phyloP scores from a whole-genome alignment of 2,888 invertebrate genomes.

The Microplitis deprimator region DNA sequence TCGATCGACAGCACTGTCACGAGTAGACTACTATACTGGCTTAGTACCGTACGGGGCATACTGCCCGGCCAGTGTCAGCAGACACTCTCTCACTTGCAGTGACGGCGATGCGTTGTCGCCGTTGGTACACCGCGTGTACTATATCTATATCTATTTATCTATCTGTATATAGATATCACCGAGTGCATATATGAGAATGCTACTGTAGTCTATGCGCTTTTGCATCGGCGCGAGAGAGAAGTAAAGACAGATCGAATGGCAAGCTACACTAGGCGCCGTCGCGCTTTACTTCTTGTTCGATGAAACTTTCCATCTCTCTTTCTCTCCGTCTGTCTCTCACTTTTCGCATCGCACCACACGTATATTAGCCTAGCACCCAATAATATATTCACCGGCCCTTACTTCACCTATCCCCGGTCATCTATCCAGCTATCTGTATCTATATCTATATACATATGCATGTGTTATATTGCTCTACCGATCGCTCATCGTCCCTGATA shows the following conservation, averaged over 20 bases:
- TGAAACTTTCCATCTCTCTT: slow-evolving; percentile 26
- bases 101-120: slow-evolving; percentile 10
- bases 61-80: neutral
- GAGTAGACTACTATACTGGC: slow-evolving; percentile 9
- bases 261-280: slow-evolving; percentile 24
- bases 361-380: neutral
- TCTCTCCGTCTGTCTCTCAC: slow-evolving; percentile 10
- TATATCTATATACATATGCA: too few species aligned
- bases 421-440: too few species aligned
- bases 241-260: neutral
- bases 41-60: neutral
- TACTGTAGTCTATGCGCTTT: slow-evolving; percentile 22
- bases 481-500: too few species aligned
- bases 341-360: neutral
- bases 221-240: slow-evolving; percentile 20
- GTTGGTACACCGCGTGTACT: slow-evolving; percentile 8
- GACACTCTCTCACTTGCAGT: slow-evolving; percentile 26
- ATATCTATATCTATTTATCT: slow-evolving; percentile 18
- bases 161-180: neutral
- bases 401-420: neutral
- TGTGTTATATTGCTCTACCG: too few species aligned
- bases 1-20: slow-evolving; percentile 20
- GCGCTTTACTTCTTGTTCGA: slow-evolving; percentile 31
- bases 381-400: slow-evolving; percentile 3
- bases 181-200: neutral